phyloP scores from a whole-genome alignment of 2,113 vertebrate species.

The Dasyprocta punctata region DNA sequence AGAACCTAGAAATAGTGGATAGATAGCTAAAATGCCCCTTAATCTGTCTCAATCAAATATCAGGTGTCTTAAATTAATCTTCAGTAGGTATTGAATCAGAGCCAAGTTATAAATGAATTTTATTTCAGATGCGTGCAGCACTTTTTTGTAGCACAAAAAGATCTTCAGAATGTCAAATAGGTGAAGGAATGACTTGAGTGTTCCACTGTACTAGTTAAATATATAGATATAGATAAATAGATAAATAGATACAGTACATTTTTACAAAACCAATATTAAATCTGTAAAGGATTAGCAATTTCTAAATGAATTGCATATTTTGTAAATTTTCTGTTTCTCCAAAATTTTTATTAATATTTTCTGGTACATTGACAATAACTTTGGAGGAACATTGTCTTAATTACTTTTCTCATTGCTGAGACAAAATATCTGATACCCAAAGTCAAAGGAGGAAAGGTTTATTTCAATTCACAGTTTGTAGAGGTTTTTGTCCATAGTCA shows the following conservation, averaged over 20 bases:
- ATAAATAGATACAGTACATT: not conserved
- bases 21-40: conserved; percentile 54
- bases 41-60: conserved; percentile 66
- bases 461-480: not conserved
- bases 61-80: conserved; percentile 59
- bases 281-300: not conserved
- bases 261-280: not conserved
- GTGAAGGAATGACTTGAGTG: not conserved
- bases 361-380: not conserved
- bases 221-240: too few relatives aligned
- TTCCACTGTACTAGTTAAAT: not conserved
- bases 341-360: not conserved
- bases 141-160: conserved; percentile 28
- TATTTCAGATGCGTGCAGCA: conserved; percentile 38
- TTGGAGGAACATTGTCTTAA: not conserved
- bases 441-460: not conserved
- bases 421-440: not conserved
- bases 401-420: not conserved
- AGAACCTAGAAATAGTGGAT: conserved; percentile 35
- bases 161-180: conserved; percentile 61
- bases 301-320: not conserved
- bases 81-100: conserved; percentile 51
- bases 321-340: not conserved
- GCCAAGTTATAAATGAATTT: conserved; percentile 65
- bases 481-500: not conserved